Conservation (phyloP, 35 echinoderm and acorn worm species). For the Patiria miniata region DNA sequence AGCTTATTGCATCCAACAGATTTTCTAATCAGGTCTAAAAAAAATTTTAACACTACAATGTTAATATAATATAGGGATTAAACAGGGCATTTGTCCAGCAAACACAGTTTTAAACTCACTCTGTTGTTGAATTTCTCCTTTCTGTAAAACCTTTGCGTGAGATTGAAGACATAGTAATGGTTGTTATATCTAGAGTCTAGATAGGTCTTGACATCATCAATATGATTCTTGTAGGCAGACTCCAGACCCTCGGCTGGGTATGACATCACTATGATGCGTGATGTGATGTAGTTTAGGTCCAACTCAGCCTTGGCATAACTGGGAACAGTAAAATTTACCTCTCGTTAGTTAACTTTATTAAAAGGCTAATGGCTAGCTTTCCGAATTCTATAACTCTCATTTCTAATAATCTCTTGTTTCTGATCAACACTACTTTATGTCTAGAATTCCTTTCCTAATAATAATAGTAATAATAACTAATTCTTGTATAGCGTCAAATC, state of each 20-base stretch:
- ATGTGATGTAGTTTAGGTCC: slow-evolving; percentile 84
- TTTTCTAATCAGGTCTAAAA: no score
- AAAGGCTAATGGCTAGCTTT: neutral
- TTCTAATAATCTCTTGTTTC: no score
- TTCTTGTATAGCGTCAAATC: no score
- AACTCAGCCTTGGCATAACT: slow-evolving; percentile 91
- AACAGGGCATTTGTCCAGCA: no score
- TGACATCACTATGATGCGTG: slow-evolving; percentile 92
- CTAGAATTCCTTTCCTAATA: neutral
- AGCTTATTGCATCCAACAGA: no score
- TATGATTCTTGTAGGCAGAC: slow-evolving; percentile 92
- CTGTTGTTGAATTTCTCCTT: slow-evolving; percentile 89
- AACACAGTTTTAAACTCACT: slow-evolving; percentile 36
- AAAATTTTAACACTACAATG: no score
- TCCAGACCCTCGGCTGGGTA: slow-evolving; percentile 94
- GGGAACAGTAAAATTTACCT: neutral
- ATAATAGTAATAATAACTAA: no score
- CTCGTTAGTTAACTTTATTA: neutral
- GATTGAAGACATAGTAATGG: slow-evolving; percentile 90
- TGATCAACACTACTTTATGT: no score
- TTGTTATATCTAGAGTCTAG: slow-evolving; percentile 76
- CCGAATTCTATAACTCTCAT: neutral
- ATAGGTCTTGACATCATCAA: slow-evolving; percentile 89
- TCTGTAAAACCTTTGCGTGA: slow-evolving; percentile 78
- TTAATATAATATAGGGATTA: no score